phyloP scores from a whole-genome alignment of 2,113 vertebrate species.

The Caranx ignobilis region DNA sequence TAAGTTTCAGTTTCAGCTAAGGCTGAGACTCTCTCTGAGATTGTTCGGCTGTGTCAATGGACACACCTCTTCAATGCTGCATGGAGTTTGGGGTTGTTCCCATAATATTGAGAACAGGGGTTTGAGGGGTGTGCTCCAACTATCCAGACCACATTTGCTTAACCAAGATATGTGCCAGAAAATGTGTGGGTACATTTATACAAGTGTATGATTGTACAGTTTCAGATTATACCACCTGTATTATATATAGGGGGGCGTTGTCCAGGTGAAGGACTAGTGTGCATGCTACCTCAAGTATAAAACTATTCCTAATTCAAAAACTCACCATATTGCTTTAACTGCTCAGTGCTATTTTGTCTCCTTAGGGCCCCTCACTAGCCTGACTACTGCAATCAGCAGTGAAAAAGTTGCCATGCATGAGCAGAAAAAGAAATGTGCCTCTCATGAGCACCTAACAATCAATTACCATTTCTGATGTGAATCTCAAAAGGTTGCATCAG shows the following conservation, averaged over 20 bases:
- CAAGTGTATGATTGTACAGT: neutral
- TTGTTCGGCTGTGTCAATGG: too few species aligned
- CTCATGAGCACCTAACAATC: constrained; percentile 28
- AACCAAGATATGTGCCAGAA: too few species aligned
- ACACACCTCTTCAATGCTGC: too few species aligned
- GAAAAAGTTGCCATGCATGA: constrained; percentile 1
- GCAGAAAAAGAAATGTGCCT: constrained; percentile 29
- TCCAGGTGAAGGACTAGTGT: neutral
- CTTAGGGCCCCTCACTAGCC: constrained; percentile 3
- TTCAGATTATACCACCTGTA: neutral
- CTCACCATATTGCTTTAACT: neutral
- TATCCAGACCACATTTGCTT: too few species aligned
- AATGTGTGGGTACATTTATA: too few species aligned
- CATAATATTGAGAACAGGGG: too few species aligned
- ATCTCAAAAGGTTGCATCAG: constrained; percentile 2
- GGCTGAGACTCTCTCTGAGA: too few species aligned
- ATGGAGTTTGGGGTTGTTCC: too few species aligned
- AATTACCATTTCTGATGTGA: constrained; percentile 17
- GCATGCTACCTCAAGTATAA: neutral
- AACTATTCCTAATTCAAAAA: neutral
- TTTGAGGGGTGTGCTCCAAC: too few species aligned
- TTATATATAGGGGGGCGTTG: too few species aligned
- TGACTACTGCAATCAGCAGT: constrained; percentile 5
- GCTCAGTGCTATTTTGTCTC: neutral
- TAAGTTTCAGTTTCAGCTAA: too few species aligned